Evolutionary conservation across 2,113 vertebrate species (phyloP).

Genomic region (Crotalus helleri): DNA sequence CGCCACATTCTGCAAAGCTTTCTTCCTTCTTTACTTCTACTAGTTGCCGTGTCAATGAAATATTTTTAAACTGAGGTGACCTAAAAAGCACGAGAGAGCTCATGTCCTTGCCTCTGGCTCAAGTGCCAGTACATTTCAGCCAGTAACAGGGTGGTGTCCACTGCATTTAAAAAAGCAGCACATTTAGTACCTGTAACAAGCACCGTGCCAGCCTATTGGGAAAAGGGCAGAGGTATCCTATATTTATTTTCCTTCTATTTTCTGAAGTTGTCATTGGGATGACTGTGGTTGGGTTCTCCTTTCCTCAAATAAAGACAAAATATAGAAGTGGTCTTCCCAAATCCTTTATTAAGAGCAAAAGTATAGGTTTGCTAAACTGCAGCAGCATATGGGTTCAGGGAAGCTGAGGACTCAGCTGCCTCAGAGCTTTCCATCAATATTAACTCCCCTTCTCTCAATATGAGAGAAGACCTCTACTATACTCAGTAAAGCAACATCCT

Average conservation of each 20-base stretch:
- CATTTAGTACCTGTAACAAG: not conserved
- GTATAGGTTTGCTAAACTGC: not conserved
- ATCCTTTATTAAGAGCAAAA: not conserved
- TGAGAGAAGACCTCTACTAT: not conserved
- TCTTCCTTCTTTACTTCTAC: not conserved
- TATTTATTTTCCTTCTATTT: not conserved
- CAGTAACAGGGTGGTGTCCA: not conserved
- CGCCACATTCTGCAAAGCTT: not conserved
- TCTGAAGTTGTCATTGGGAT: not conserved
- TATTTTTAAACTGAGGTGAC: not conserved
- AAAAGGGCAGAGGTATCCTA: not conserved
- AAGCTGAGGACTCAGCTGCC: not conserved
- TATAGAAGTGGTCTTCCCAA: not conserved
- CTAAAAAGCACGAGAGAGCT: not conserved
- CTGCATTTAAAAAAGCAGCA: not conserved
- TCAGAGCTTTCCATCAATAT: not conserved
- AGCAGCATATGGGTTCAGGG: not conserved
- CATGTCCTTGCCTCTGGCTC: not conserved
- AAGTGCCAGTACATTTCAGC: not conserved
- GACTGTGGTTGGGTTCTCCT: not conserved
- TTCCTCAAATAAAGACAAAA: not conserved
- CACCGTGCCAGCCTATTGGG: not conserved
- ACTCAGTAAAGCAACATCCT: not conserved
- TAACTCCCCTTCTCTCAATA: not conserved
- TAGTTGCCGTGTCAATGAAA: not conserved